Conservation (phyloP, 2,797 vertebrate species). For the Galagoides demidoff region DNA sequence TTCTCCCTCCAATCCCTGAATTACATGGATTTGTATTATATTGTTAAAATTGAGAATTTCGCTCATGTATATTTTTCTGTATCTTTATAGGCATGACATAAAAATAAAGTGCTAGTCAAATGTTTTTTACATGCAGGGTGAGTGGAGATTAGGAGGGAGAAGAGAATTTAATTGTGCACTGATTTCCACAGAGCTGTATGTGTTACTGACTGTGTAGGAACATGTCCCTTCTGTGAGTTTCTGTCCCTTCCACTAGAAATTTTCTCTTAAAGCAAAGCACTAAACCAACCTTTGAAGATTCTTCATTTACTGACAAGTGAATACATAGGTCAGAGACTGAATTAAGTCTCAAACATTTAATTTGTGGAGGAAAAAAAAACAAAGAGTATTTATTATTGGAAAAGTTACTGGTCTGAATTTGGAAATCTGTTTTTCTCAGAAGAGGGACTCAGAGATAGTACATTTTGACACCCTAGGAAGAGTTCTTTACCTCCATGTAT, state of each 20-base stretch:
- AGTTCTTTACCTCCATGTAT: slow-evolving; percentile 29
- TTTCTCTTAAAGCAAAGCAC: slow-evolving; percentile 20
- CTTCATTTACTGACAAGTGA: neutral
- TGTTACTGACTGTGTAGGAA: neutral
- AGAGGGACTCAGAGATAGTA: neutral
- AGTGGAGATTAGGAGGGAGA: neutral
- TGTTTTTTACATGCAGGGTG: neutral
- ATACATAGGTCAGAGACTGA: slow-evolving; percentile 13
- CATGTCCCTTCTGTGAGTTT: neutral
- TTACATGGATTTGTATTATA: neutral
- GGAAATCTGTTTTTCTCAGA: neutral
- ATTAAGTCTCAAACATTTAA: slow-evolving; percentile 42
- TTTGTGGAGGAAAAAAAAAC: neutral
- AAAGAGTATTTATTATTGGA: slow-evolving; percentile 1
- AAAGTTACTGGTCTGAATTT: slow-evolving; percentile 28
- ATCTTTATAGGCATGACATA: neutral
- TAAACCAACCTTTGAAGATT: slow-evolving; percentile 43
- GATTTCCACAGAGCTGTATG: neutral
- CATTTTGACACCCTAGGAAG: neutral
- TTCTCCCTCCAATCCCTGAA: neutral
- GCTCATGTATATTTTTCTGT: neutral
- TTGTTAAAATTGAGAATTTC: slow-evolving; percentile 3
- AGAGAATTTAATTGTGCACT: neutral
- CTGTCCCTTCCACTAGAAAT: neutral
- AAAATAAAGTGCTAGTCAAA: neutral